A percentile compares a stretch with the other conserved stretches of the same genome.
phyloP scores from a whole-genome alignment of 2,888 invertebrate species.

The Drosophila mulleri region DNA sequence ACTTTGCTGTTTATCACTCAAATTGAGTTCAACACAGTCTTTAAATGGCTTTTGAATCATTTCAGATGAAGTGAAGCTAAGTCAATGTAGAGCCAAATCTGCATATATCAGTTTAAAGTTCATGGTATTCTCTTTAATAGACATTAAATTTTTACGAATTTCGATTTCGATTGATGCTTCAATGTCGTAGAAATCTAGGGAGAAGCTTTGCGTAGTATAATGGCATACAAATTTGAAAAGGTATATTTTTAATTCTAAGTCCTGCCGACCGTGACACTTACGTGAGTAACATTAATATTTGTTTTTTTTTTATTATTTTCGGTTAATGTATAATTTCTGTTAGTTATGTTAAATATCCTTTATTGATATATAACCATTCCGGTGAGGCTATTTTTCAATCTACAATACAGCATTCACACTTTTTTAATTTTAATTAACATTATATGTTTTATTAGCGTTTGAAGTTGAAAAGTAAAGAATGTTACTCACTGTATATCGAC shows the following conservation, averaged over 20 bases:
- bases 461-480: too few species aligned
- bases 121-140: neutral
- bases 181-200: neutral
- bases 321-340: too few species aligned
- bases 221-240: too few species aligned
- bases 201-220: neutral
- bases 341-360: too few species aligned
- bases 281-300: too few species aligned
- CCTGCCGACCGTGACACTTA: neutral
- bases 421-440: too few species aligned
- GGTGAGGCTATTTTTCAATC: too few species aligned
- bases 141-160: neutral
- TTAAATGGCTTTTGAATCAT: conserved; percentile 5
- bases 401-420: too few species aligned
- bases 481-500: neutral
- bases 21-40: conserved; percentile 22
- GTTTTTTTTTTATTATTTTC: too few species aligned
- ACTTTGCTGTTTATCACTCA: conserved; percentile 40
- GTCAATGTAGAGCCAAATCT: neutral
- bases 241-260: neutral
- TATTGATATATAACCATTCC: too few species aligned
- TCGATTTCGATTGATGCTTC: neutral
- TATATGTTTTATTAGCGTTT: too few species aligned
- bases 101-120: neutral
- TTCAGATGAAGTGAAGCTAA: neutral